Evolutionary conservation across 2,797 vertebrate genomes (phyloP).

Genomic region (Melanotaenia trifasciata): DNA sequence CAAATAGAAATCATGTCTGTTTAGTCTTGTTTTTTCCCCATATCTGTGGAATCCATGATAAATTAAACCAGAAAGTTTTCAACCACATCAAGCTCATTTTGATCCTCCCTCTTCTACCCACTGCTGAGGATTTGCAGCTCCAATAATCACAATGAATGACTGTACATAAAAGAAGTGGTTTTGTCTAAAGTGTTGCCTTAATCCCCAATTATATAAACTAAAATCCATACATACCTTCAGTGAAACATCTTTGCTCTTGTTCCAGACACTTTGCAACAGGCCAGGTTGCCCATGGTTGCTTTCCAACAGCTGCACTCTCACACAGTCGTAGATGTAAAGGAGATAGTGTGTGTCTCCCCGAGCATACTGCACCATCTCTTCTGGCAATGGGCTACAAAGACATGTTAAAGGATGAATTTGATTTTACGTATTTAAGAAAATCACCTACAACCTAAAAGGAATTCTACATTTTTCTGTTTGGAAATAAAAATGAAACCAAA

Average conservation of each 20-base stretch:
- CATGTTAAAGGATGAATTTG: background rate
- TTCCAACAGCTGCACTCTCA: constrained; percentile 88
- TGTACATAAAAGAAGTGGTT: background rate
- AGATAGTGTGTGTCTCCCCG: constrained; percentile 95
- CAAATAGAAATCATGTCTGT: too few relatives aligned
- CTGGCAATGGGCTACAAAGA: constrained; percentile 89
- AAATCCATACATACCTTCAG: constrained; percentile 86
- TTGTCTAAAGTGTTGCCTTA: background rate
- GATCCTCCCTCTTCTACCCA: too few relatives aligned
- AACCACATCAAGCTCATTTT: too few relatives aligned
- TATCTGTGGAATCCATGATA: too few relatives aligned
- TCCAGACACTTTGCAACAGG: constrained; percentile 91
- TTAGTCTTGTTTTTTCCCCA: too few relatives aligned
- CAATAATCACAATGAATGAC: too few relatives aligned
- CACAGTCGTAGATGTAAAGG: constrained; percentile 92
- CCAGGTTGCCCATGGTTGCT: constrained; percentile 82
- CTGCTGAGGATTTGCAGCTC: too few relatives aligned
- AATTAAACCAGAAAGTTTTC: too few relatives aligned
- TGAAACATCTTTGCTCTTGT: constrained; percentile 91
- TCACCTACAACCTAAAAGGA: background rate
- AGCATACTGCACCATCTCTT: constrained; percentile 95
- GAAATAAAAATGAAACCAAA: background rate
- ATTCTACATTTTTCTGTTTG: background rate
- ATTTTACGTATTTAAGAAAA: background rate
- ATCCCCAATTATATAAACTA: background rate